Evolutionary conservation across 1,140 invertebrate species (phyloP).

Genomic region (Lerema accius): DNA sequence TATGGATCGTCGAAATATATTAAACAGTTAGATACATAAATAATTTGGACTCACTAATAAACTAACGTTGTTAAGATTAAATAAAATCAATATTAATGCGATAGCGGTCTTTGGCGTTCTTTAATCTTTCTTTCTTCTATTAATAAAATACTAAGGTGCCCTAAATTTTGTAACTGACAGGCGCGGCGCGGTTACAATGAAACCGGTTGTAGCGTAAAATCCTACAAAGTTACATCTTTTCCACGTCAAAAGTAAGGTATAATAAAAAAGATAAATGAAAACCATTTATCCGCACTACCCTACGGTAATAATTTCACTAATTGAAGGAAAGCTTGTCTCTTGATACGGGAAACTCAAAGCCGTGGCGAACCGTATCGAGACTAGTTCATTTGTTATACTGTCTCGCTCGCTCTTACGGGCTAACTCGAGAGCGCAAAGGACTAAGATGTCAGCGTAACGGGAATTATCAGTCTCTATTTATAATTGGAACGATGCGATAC

Average conservation of each 20-base stretch:
- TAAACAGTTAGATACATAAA: no score
- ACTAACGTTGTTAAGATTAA: no score
- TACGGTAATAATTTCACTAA: no score
- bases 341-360: slow-evolving; percentile 49
- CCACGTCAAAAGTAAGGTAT: not conserved
- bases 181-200: slow-evolving; percentile 5
- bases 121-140: no score
- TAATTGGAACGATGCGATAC: slow-evolving; percentile 54
- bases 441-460: slow-evolving; percentile 40
- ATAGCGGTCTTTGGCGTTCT: slow-evolving; percentile 17
- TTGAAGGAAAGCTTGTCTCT: slow-evolving; percentile 47
- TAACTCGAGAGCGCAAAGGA: slow-evolving; percentile 35
- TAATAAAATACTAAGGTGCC: slow-evolving; percentile 6
- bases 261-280: not conserved
- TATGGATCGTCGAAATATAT: no score
- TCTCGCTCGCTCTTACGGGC: slow-evolving; percentile 32
- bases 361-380: slow-evolving; percentile 31
- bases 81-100: slow-evolving; percentile 3
- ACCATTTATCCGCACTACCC: no score
- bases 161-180: slow-evolving; percentile 19
- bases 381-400: slow-evolving; percentile 39
- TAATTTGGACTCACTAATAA: no score
- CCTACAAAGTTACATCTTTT: not conserved
- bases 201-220: slow-evolving; percentile 1
- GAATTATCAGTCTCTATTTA: slow-evolving; percentile 60